Conservation (phyloP, 2,888 invertebrate species). For the Ramazzottius varieornatus region DNA sequence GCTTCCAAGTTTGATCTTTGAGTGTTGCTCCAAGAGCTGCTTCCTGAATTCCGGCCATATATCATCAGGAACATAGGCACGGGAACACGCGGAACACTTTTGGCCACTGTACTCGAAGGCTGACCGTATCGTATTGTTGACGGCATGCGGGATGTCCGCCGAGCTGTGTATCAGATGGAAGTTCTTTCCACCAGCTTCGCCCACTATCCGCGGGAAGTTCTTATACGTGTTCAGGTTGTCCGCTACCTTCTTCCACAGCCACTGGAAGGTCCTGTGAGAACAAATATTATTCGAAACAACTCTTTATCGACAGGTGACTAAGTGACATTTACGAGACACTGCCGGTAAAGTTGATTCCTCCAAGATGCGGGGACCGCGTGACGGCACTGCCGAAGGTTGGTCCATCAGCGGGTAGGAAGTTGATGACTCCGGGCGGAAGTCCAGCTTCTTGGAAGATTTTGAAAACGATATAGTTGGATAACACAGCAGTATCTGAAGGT, state of each 20-base stretch:
- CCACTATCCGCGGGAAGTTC: slow-evolving; percentile 69
- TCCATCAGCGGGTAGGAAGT: slow-evolving; percentile 84
- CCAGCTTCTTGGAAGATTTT: slow-evolving; percentile 84
- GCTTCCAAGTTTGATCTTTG: slow-evolving; percentile 59
- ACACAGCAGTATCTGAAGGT: slow-evolving; percentile 80
- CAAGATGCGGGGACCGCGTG: slow-evolving; percentile 52
- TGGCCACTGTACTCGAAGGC: slow-evolving; percentile 85
- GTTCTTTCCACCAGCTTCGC: slow-evolving; percentile 97
- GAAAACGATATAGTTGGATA: slow-evolving; percentile 79
- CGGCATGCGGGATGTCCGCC: slow-evolving; percentile 55
- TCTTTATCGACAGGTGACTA: background rate
- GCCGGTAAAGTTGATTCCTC: slow-evolving; percentile 92
- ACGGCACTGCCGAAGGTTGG: slow-evolving; percentile 77
- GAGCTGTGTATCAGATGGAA: slow-evolving; percentile 84
- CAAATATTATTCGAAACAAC: slow-evolving; percentile 11
- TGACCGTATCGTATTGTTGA: slow-evolving; percentile 55
- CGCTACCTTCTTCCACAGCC: slow-evolving; percentile 73
- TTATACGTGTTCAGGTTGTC: slow-evolving; percentile 53
- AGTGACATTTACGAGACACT: slow-evolving; percentile 47
- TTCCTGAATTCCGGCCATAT: slow-evolving; percentile 43
- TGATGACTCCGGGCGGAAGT: slow-evolving; percentile 78
- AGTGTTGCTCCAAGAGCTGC: slow-evolving; percentile 37
- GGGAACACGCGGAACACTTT: slow-evolving; percentile 93
- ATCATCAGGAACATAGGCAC: slow-evolving; percentile 77
- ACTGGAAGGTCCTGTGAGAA: slow-evolving; percentile 47